phyloP scores from a whole-genome alignment of 2,888 invertebrate species.

The Idaea aversata region DNA sequence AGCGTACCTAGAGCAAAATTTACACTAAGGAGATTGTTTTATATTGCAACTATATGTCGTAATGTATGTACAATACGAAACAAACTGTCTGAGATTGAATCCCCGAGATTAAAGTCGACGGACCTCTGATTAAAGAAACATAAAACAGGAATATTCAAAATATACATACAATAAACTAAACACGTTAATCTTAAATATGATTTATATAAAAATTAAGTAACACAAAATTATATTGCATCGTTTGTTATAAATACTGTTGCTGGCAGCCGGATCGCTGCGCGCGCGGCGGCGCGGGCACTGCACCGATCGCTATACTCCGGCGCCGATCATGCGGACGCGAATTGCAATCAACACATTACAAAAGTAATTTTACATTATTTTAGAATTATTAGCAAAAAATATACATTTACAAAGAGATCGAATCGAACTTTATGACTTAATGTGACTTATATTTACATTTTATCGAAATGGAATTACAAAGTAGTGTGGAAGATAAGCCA shows the following conservation, averaged over 20 bases:
- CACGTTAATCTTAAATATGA: conserved; percentile 62
- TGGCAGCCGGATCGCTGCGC: conserved; percentile 6
- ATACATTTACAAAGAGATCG: conserved; percentile 80
- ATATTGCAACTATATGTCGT: conserved; percentile 67
- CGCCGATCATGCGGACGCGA: conserved; percentile 19
- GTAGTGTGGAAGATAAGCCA: conserved; percentile 74
- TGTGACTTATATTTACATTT: conserved; percentile 77
- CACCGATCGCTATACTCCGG: not conserved
- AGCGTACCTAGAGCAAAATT: conserved; percentile 71
- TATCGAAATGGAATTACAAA: conserved; percentile 78
- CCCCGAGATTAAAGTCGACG: conserved; percentile 75
- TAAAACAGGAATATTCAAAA: conserved; percentile 56
- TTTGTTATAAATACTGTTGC: conserved; percentile 54
- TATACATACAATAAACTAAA: conserved; percentile 70
- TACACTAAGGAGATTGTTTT: conserved; percentile 75
- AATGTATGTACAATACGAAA: conserved; percentile 65
- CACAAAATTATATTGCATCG: conserved; percentile 75
- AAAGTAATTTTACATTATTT: conserved; percentile 41
- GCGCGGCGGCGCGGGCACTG: not conserved
- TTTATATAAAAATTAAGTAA: conserved; percentile 75
- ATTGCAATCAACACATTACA: conserved; percentile 34
- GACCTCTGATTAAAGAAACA: conserved; percentile 54
- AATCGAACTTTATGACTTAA: conserved; percentile 78
- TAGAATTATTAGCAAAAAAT: conserved; percentile 71
- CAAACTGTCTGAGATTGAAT: conserved; percentile 69